Conservation (phyloP, 2,888 invertebrate species). For the Aquatica leii region DNA sequence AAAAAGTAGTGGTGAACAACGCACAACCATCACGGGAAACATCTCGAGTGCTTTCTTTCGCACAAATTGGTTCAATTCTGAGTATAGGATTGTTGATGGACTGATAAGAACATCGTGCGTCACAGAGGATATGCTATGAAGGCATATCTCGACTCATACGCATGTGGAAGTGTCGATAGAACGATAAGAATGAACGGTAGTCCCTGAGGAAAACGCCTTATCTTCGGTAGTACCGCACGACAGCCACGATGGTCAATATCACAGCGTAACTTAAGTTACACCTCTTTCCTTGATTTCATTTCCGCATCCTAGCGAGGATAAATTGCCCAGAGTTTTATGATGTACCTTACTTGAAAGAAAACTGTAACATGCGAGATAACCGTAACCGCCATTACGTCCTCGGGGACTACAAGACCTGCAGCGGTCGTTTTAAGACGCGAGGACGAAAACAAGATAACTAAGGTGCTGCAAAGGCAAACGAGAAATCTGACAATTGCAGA, state of each 20-base stretch:
- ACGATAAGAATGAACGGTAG: conserved; percentile 44
- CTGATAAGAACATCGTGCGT: conserved; percentile 34
- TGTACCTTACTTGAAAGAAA: conserved; percentile 57
- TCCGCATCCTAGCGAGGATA: conserved; percentile 46
- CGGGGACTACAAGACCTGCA: conserved; percentile 54
- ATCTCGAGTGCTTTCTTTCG: conserved; percentile 34
- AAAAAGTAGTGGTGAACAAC: conserved; percentile 25
- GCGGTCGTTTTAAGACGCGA: conserved; percentile 54
- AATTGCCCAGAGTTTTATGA: conserved; percentile 58
- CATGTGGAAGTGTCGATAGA: conserved; percentile 48
- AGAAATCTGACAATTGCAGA: conserved; percentile 58
- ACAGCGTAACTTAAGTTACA: conserved; percentile 29
- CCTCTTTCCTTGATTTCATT: conserved; percentile 43
- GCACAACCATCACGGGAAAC: conserved; percentile 29
- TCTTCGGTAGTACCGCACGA: conserved; percentile 29
- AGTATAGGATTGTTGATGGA: conserved; percentile 37
- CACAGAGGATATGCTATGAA: conserved; percentile 36
- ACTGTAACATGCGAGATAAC: conserved; percentile 59
- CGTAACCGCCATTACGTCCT: conserved; percentile 58
- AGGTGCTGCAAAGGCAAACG: conserved; percentile 55
- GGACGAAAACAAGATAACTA: conserved; percentile 56
- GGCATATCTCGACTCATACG: conserved; percentile 46
- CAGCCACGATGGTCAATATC: conserved; percentile 13
- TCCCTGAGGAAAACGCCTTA: conserved; percentile 44
- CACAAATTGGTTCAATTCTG: conserved; percentile 39